Base-by-base conservation (phyloP, 2,888 invertebrate species). In the Orgyia antiqua region DNA sequence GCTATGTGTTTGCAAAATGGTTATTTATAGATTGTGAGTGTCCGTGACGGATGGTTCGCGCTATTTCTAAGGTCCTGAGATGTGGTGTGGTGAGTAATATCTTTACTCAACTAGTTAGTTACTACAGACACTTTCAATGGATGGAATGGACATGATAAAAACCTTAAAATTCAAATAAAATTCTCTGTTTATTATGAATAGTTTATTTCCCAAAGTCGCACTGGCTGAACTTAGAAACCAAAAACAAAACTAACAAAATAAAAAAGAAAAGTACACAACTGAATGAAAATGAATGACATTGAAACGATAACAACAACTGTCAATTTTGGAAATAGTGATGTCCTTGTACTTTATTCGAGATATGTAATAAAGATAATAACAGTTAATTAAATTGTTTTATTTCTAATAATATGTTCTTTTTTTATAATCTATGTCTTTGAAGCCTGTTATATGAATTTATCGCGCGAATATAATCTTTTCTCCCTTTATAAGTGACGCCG, bases 1-100 rank as follows among this genome's bases (percentile, higher is more conserved):
- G 63, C 66, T 66, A 64, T 75, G 68, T 73, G 67, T 76, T 75
- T 75, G 78, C 75, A 78, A 78, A 79, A 77, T 73, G 70, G 66
- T 69, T 78, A 82, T 77, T 79, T 77, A 75, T 80, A 77, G 71
- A 71, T 10, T 58, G 55, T 58, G 66, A 61, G 69, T 71, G 76
- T 72, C 73, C 70, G 67, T 77, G 75, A 75, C 72, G 70, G 70
- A 71, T 71, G 67, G 64, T 72, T 74, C 61, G 67, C 58, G 68
- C 66, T 70, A 69, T 70, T 72, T 69, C 68, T 70, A 69, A 72
- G 68, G 68, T 68, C 72, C 51, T 40, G 49, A 47, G 56, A 57
- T 61, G 47, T 51, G 56, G 57, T 61, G 47, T 51, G 54, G 59
- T 62, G 58, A 64, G 63, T 61, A 53, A 48, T 46, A 46, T 32